Evolutionary conservation across 1,140 invertebrate genomes (phyloP).

Genomic region (Grapholita molesta): DNA sequence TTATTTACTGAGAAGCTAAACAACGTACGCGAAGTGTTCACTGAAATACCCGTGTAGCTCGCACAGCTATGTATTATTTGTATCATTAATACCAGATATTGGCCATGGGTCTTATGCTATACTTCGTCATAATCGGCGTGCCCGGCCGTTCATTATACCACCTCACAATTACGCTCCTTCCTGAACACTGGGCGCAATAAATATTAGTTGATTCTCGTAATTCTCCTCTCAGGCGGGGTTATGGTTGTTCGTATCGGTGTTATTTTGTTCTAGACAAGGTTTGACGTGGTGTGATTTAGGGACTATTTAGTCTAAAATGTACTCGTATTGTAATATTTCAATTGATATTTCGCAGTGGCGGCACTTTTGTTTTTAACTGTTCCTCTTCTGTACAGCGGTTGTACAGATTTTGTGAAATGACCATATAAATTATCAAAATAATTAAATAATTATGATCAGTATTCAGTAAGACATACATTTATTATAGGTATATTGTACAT

Average conservation of each 20-base stretch:
- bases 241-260: background rate
- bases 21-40: background rate
- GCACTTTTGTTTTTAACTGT: background rate
- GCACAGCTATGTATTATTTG: background rate
- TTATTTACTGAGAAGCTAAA: background rate
- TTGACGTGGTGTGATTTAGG: background rate
- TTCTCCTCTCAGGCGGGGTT: background rate
- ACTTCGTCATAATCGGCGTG: background rate
- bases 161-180: conserved; percentile 11
- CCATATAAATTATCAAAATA: too few species aligned
- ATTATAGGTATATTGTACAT: background rate
- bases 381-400: background rate
- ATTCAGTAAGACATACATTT: too few species aligned
- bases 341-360: background rate
- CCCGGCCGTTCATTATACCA: conserved; percentile 5
- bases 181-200: background rate
- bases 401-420: too few species aligned
- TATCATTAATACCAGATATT: conserved; percentile 8
- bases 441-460: too few species aligned
- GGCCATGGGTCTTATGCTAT: conserved; percentile 1
- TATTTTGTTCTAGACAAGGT: background rate
- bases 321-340: too few species aligned
- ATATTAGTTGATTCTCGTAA: background rate
- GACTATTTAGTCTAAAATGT: background rate
- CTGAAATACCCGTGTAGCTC: background rate